Evolutionary conservation across 2,113 vertebrate genomes (phyloP), one percentile per base, ranked within the genome.

Genomic region (Blennius ocellaris): DNA sequence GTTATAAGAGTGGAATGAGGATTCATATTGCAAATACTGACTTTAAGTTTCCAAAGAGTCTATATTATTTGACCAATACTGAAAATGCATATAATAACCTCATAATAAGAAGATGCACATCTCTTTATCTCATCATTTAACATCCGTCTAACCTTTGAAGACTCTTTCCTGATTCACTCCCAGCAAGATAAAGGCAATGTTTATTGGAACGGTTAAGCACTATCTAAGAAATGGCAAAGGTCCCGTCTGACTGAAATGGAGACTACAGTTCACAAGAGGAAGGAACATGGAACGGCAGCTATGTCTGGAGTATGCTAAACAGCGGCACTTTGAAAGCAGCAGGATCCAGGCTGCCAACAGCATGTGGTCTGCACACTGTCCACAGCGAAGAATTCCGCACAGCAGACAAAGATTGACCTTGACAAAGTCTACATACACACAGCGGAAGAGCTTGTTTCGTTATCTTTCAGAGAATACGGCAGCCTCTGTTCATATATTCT

Each of bases 11-110:
- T 30, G 21, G 21, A 41, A 59, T 41, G 10, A 40, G 76, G 70
- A 65, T 49, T 69, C 52, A 44, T 53, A 62, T 54, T 61, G 48
- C 41, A 55, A 67, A 84, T 81, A 83, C 21, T 12, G 59, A 80
- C 70, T 69, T 77, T 12, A 62, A 44, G 53, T 57, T 67, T 55
- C 30, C 12, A 45, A 30, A 30, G 30, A 53, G 44, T 59, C 39
- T 61, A 47, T 11, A 37, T 81, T 63, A 43, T 76, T 51, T 7
- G 15, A 30, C 21, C 21, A 30, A 30, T 30, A 30, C 21, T 30
- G 21, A 30, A 30, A 2, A 30, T 30, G 21, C 4, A 2, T 30
- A 2, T 30, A 30, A 30, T 30, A 30, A 4, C 21, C 21, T 30
- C 21, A 30, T 30, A 30, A 30, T 30, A 30, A 30, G 21, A 30